phyloP scores from a whole-genome alignment of 2,888 invertebrate species.

The Octodonta nipae region DNA sequence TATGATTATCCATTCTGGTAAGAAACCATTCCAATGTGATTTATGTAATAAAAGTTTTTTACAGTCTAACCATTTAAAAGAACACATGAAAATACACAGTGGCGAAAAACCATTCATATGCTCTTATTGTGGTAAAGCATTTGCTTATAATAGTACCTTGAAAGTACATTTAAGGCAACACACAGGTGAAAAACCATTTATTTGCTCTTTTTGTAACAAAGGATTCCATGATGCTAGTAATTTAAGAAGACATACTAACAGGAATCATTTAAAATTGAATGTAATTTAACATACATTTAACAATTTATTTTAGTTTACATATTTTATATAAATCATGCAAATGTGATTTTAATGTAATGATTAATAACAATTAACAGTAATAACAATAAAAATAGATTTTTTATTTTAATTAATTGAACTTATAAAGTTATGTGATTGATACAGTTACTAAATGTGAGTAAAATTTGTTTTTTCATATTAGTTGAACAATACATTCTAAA shows the following conservation, averaged over 20 bases:
- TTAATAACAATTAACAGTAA: too few species aligned
- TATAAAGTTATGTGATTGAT: too few species aligned
- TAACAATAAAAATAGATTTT: too few species aligned
- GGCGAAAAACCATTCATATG: conserved; percentile 24
- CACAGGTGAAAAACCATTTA: conserved; percentile 34
- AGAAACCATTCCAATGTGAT: conserved; percentile 31
- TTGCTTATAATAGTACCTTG: conserved; percentile 34
- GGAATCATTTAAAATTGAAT: conserved; percentile 9
- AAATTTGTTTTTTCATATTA: too few species aligned
- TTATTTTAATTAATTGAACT: too few species aligned
- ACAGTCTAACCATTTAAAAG: conserved; percentile 25
- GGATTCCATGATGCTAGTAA: conserved; percentile 22
- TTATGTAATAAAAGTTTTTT: conserved; percentile 31
- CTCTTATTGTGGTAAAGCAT: conserved; percentile 23
- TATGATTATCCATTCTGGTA: conserved; percentile 25
- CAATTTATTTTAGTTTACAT: too few species aligned
- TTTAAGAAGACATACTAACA: conserved; percentile 15
- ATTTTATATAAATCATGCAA: too few species aligned
- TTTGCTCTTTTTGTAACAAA: conserved; percentile 34
- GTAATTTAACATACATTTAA: too few species aligned
- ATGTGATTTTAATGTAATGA: too few species aligned
- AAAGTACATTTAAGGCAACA: conserved; percentile 35
- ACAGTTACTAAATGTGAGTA: too few species aligned
- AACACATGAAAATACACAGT: conserved; percentile 25
- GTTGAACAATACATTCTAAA: too few species aligned